phyloP scores from a whole-genome alignment of 2,797 vertebrate species.

The Mallotus villosus region DNA sequence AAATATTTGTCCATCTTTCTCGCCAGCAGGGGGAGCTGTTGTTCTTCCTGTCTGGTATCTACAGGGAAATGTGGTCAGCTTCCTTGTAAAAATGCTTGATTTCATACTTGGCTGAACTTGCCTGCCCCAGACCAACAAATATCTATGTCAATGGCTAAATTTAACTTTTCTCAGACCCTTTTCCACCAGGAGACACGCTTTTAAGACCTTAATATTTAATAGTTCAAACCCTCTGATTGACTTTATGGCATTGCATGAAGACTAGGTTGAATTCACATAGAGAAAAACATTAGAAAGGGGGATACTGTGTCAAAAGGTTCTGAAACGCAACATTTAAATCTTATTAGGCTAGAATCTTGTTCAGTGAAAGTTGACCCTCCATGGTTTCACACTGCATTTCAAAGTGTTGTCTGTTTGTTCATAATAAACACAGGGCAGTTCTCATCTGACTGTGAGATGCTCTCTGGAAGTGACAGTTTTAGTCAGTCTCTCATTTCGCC shows the following conservation, averaged over 20 bases:
- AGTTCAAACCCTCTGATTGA: conserved; percentile 63
- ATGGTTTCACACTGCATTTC: neutral
- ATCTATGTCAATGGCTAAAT: conserved; percentile 67
- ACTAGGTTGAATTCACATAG: neutral
- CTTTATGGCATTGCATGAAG: conserved; percentile 51
- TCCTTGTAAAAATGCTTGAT: conserved; percentile 49
- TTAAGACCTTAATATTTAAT: conserved; percentile 78
- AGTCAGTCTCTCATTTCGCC: neutral
- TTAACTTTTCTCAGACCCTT: conserved; percentile 62
- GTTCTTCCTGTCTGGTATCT: neutral
- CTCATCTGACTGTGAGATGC: neutral
- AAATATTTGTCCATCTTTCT: neutral
- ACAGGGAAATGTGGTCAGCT: neutral
- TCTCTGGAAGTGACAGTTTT: neutral
- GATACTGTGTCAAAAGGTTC: neutral
- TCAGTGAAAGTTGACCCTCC: neutral
- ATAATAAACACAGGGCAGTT: neutral
- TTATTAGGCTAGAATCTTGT: neutral
- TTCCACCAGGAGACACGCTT: conserved; percentile 68
- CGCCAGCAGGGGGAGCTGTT: conserved; percentile 35
- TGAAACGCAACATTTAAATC: neutral
- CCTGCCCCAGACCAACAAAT: conserved; percentile 52
- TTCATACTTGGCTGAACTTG: conserved; percentile 44
- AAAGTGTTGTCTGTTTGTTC: neutral
- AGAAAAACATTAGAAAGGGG: neutral